Conservation (phyloP, 2,797 vertebrate genomes). For the Gastrophryne carolinensis region DNA sequence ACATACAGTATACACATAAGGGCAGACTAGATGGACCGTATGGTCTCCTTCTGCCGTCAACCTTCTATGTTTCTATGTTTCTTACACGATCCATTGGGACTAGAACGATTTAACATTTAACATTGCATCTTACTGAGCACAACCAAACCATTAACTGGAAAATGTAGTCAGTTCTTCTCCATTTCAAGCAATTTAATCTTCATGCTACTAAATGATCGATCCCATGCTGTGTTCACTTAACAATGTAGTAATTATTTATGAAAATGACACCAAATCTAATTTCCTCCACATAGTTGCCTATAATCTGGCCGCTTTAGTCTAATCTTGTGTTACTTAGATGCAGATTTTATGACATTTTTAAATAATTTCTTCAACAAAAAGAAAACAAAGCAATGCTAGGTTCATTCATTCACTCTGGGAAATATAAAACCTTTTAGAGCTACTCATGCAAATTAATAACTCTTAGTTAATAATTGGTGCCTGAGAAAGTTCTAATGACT, state of each 20-base stretch:
- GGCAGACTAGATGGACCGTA: too few relatives aligned
- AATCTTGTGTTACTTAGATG: not conserved
- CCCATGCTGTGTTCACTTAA: constrained; percentile 27
- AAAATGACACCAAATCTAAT: constrained; percentile 44
- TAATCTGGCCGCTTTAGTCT: constrained; percentile 17
- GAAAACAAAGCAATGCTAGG: not conserved
- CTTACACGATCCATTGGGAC: too few relatives aligned
- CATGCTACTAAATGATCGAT: constrained; percentile 26
- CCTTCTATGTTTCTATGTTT: too few relatives aligned
- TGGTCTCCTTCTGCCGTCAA: too few relatives aligned
- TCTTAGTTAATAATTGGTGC: not conserved
- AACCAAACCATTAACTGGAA: not conserved
- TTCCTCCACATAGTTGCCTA: constrained; percentile 52
- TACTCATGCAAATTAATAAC: not conserved
- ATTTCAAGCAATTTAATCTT: constrained; percentile 3
- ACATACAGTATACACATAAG: too few relatives aligned
- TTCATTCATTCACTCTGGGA: not conserved
- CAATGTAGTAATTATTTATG: constrained; percentile 30
- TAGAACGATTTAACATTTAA: constrained; percentile 1
- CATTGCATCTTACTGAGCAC: not conserved
- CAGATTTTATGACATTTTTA: not conserved
- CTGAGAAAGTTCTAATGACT: not conserved
- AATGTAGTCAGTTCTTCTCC: not conserved
- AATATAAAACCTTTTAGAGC: not conserved
- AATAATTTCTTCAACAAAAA: not conserved